Evolutionary conservation across 2,113 vertebrate species (phyloP), one percentile per base, ranked within the genome.

Genomic region (Acrocephalus kingi): DNA sequence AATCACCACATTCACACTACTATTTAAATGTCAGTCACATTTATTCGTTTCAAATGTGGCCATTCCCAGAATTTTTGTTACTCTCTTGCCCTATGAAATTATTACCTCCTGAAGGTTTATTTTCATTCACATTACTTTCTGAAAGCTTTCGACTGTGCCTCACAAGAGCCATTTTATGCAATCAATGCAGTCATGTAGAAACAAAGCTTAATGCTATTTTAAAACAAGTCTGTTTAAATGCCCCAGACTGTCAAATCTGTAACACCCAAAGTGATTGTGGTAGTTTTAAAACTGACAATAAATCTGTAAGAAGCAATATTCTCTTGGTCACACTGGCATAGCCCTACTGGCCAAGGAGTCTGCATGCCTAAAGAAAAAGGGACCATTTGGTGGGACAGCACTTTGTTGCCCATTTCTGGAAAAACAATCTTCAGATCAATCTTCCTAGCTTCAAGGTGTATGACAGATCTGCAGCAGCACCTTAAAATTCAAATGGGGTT

Each of bases 191-290:
- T 76, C 81, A 91, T 41, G 41, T 76, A 51, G 93, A 94, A 96
- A 91, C 25, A 87, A 91, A 94, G 74, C 89, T 85, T 85, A 35
- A 18, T 20, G 49, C 75, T 93, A 91, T 85, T 89, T 87, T 82
- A 88, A 91, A 95, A 94, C 39, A 59, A 21, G 16, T 73, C n/a
- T 22, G 7, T 74, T 90, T 79, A 76, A 68, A 94, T 58, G 67
- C 31, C 41, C 73, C 52, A 75, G 52, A 81, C 51, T 73, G 46
- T 66, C 72, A 74, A 88, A 90, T 74, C 43, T 46, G 11, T 31
- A 51, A 58, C 20, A 69, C 25, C 9, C 27, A 63, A 68, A 81
- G 31, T 30, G 1, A 84, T 4, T 43, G 31, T 17, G 35, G 14
- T 77, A 45, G 13, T 27, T 86, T 84, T 87, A 61, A 77, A 71